A percentile compares a stretch with the other conserved stretches of the same genome.
These are phyloP conservation scores for Alitta virens DNA, from an alignment of 2,888 invertebrate species.

Conservation along the genomic window DNA sequence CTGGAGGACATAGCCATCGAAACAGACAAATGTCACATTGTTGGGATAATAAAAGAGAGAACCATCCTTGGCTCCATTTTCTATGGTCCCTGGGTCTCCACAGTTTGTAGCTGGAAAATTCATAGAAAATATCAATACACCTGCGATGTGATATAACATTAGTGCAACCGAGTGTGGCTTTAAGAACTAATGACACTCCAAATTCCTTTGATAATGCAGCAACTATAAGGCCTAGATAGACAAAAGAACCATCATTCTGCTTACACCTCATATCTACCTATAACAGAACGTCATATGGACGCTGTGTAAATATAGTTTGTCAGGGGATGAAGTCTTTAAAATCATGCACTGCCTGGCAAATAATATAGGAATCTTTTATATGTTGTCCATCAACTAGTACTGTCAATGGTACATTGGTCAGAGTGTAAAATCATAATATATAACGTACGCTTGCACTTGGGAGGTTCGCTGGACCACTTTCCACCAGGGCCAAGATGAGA, in stretches of 20 bases:
- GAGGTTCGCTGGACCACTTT: neutral
- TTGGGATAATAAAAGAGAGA: neutral
- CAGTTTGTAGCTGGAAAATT: neutral
- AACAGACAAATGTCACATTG: neutral
- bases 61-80: constrained; percentile 7
- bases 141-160: neutral
- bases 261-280: too few relatives aligned
- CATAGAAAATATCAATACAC: neutral
- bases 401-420: too few relatives aligned
- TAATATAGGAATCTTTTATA: too few relatives aligned
- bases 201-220: too few relatives aligned
- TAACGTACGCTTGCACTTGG: neutral
- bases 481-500: neutral
- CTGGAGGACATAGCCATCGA: neutral
- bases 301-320: too few relatives aligned
- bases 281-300: too few relatives aligned
- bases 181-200: neutral
- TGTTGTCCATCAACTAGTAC: too few relatives aligned
- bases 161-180: neutral
- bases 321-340: too few relatives aligned
- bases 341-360: too few relatives aligned
- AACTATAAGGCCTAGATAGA: too few relatives aligned
- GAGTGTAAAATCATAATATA: too few relatives aligned
- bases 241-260: too few relatives aligned
- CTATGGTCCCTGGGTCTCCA: neutral